A percentile compares a stretch with the other conserved stretches of the same genome.
Conservation (phyloP, 2,888 invertebrate species). For the Mesochorus sp. region DNA sequence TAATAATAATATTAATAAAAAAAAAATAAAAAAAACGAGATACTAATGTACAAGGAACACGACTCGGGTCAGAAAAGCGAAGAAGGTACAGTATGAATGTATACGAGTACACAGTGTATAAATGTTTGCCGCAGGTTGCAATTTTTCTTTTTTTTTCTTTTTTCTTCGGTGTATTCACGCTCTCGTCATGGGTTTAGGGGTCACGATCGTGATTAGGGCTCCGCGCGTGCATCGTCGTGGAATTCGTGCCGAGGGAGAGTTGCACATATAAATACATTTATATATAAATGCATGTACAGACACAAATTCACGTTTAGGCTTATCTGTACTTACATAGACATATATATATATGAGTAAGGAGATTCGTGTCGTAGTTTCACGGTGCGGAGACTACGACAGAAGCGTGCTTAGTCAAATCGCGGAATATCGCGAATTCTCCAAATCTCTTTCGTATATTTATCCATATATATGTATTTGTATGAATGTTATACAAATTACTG, state of each 20-base stretch:
- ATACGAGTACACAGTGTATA: not conserved
- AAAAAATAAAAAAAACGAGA: no score
- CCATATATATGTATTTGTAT: not conserved
- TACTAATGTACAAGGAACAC: no score
- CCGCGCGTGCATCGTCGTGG: constrained; percentile 51
- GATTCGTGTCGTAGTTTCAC: constrained; percentile 35
- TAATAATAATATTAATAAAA: no score
- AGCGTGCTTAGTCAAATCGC: constrained; percentile 13
- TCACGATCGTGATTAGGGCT: constrained; percentile 60
- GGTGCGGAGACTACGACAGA: not conserved
- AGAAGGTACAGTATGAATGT: constrained; percentile 12
- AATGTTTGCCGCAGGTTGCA: constrained; percentile 33
- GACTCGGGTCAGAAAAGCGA: constrained; percentile 24
- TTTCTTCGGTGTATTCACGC: constrained; percentile 4
- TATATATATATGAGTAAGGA: not conserved
- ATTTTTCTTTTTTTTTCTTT: constrained; percentile 8
- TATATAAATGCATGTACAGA: not conserved
- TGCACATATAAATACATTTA: constrained; percentile 8
- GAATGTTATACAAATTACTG: constrained; percentile 14
- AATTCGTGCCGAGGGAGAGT: constrained; percentile 51
- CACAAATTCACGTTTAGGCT: not conserved
- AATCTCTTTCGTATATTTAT: constrained; percentile 35
- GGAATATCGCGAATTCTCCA: constrained; percentile 43
- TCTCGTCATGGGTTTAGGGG: constrained; percentile 52
- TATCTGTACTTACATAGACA: not conserved